Conservation (phyloP, 2,113 vertebrate genomes). For the Canis aureus region DNA sequence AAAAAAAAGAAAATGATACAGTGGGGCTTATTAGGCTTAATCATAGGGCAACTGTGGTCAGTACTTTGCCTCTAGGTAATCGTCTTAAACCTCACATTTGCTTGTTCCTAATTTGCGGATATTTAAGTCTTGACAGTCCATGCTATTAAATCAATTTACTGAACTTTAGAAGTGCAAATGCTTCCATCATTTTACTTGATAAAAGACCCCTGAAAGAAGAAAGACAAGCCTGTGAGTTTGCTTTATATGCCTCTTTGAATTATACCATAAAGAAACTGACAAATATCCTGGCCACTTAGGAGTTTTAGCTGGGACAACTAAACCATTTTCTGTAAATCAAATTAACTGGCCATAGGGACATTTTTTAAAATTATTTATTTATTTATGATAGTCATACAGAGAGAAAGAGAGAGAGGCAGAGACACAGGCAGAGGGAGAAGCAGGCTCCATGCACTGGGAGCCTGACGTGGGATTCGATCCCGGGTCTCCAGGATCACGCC, state of each 20-base stretch:
- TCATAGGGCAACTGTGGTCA: neutral
- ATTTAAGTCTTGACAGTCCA: neutral
- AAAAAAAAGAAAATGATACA: neutral
- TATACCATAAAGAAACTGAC: neutral
- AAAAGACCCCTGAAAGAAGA: neutral
- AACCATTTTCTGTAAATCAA: conserved; percentile 5
- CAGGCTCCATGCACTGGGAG: no score
- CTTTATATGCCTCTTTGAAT: neutral
- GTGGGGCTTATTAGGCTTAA: neutral
- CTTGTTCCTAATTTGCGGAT: neutral
- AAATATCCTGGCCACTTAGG: neutral
- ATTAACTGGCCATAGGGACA: neutral
- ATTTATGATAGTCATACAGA: no score
- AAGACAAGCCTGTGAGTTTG: neutral
- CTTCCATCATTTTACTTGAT: neutral
- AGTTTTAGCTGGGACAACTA: neutral
- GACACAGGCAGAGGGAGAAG: no score
- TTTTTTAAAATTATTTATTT: neutral
- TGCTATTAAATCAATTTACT: neutral
- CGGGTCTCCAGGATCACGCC: no score
- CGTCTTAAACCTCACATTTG: neutral
- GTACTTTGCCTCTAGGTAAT: neutral
- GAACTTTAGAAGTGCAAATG: neutral
- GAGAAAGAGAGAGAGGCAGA: no score
- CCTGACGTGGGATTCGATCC: no score